phyloP scores from a whole-genome alignment of 1,140 invertebrate species.

The Oncopodura yosiiana region DNA sequence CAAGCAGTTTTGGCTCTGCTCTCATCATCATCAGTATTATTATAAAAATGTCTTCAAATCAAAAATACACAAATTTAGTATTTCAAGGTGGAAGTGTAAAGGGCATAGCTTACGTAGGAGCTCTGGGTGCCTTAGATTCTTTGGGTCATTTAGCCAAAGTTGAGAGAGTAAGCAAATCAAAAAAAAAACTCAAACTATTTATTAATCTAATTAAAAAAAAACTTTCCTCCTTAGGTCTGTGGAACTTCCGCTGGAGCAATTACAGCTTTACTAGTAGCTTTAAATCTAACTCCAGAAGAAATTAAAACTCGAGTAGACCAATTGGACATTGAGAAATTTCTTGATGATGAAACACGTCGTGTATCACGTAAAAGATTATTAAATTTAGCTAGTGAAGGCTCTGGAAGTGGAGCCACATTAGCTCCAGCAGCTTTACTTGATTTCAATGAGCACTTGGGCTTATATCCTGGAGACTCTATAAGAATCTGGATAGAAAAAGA shows the following conservation, averaged over 20 bases:
- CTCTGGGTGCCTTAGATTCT: background rate
- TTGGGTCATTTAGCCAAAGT: too few species aligned
- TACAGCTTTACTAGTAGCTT: constrained; percentile 4
- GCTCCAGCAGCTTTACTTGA: background rate
- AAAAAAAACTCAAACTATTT: too few species aligned
- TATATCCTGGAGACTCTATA: background rate
- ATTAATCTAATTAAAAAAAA: background rate
- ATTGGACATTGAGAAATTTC: constrained; percentile 3
- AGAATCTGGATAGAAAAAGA: background rate
- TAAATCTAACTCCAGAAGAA: background rate
- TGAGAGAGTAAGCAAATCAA: too few species aligned
- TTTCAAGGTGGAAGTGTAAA: constrained; percentile 16
- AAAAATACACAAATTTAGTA: constrained; percentile 4
- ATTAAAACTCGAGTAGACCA: background rate
- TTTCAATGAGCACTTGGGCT: background rate
- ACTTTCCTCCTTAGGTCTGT: too few species aligned
- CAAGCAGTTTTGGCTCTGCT: too few species aligned
- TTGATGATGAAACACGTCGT: background rate
- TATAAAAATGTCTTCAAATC: too few species aligned
- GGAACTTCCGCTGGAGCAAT: constrained; percentile 18
- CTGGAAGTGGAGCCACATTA: background rate
- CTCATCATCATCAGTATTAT: too few species aligned
- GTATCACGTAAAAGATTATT: background rate
- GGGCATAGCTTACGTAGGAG: constrained; percentile 11
- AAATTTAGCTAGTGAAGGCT: background rate